These are phyloP conservation scores for Capitulum mitella DNA, from an alignment of 2,888 invertebrate species.

Conservation along the genomic window DNA sequence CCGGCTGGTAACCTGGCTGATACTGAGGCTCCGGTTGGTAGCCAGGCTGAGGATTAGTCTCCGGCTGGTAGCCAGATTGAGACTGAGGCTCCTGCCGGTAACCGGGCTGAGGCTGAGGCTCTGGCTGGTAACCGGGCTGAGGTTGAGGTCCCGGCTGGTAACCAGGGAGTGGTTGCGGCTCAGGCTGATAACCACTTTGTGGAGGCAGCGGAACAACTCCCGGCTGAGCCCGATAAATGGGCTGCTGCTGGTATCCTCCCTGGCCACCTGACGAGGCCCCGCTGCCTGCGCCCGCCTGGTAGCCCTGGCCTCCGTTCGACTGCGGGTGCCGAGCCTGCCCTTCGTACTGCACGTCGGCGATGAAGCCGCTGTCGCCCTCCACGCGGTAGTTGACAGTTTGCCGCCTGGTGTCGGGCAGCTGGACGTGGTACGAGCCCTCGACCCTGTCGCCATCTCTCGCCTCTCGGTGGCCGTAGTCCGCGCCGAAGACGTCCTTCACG, in stretches of 20 bases:
- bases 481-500: background rate
- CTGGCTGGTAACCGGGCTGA: background rate
- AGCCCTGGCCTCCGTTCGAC: background rate
- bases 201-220: no score
- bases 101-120: background rate
- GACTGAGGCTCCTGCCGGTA: background rate
- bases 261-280: background rate
- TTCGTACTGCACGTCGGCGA: background rate
- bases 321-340: background rate
- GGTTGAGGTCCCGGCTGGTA: no score
- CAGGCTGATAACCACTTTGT: no score
- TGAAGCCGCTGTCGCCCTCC: background rate
- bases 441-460: background rate
- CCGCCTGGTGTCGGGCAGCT: background rate
- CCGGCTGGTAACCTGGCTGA: background rate
- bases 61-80: background rate
- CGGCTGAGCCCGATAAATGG: no score
- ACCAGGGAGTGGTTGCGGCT: no score
- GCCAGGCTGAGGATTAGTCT: background rate
- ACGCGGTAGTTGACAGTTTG: constrained; percentile 7
- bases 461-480: background rate
- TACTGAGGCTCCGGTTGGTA: background rate
- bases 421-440: background rate
- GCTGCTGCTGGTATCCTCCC: background rate
- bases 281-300: background rate